Percentiles rank a stretch among this genome's conserved stretches.
These are phyloP conservation scores for Lagodon rhomboides DNA, from an alignment of 2,797 vertebrate species.

Conservation along the genomic window DNA sequence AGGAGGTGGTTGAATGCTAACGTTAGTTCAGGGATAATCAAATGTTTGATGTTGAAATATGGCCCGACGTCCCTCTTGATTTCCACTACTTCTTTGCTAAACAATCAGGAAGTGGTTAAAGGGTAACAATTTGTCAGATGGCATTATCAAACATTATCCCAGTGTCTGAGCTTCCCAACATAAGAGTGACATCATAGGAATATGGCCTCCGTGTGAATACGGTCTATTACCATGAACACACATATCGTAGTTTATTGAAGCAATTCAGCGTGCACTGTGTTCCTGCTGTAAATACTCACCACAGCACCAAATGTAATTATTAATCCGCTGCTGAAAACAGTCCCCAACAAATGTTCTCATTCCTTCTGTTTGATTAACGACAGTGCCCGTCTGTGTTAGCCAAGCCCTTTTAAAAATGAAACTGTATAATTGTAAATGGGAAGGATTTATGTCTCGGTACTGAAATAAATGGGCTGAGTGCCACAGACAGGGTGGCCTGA, in stretches of 20 bases:
- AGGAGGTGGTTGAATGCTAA: too few relatives aligned
- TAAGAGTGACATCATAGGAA: too few relatives aligned
- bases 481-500: neutral
- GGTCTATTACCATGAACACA: neutral
- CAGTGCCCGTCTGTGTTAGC: neutral
- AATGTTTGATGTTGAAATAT: too few relatives aligned
- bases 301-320: slow-evolving; percentile 1
- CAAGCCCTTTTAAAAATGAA: neutral
- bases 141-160: too few relatives aligned
- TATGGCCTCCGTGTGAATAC: too few relatives aligned
- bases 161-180: too few relatives aligned
- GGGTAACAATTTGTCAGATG: too few relatives aligned
- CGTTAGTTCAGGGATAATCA: too few relatives aligned
- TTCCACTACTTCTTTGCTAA: too few relatives aligned
- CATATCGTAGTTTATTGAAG: neutral
- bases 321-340: slow-evolving; percentile 8
- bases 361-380: neutral
- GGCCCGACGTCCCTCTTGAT: too few relatives aligned
- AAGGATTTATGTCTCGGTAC: neutral
- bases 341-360: neutral
- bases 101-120: too few relatives aligned
- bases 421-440: neutral
- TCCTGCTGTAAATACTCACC: slow-evolving; percentile 6
- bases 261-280: neutral
- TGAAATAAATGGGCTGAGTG: neutral